Conservation (phyloP, 2,797 vertebrate species). For the Brotula barbata region DNA sequence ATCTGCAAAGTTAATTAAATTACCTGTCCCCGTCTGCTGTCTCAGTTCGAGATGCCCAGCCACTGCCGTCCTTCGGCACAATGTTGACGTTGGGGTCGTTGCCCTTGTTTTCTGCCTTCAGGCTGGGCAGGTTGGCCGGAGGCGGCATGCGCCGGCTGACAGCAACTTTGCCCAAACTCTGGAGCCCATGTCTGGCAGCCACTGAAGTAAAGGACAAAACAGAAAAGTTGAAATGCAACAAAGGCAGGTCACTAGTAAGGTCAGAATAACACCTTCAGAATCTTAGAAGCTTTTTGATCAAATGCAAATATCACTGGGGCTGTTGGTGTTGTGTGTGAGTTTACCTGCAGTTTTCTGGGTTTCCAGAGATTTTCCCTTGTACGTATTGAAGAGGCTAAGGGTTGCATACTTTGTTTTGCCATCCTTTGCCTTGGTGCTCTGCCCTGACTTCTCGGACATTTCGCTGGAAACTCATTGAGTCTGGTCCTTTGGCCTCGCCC, state of each 20-base stretch:
- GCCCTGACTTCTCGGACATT: constrained; percentile 99
- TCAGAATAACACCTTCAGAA: background rate
- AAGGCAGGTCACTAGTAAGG: background rate
- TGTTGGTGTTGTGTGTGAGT: constrained; percentile 22
- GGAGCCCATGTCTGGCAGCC: constrained; percentile 98
- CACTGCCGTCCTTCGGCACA: constrained; percentile 96
- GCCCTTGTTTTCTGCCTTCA: constrained; percentile 99
- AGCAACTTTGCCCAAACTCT: constrained; percentile 99
- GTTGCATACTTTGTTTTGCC: constrained; percentile 99
- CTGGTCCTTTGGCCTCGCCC: constrained; percentile 88
- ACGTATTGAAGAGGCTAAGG: constrained; percentile 99
- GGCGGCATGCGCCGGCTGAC: constrained; percentile 97
- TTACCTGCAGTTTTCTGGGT: constrained; percentile 99
- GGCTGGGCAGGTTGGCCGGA: constrained; percentile 95
- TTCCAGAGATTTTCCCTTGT: constrained; percentile 99
- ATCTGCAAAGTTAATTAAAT: constrained; percentile 7
- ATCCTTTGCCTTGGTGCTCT: constrained; percentile 99
- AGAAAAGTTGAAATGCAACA: background rate
- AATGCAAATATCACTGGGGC: too few relatives aligned
- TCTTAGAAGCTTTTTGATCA: background rate
- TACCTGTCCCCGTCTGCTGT: constrained; percentile 91
- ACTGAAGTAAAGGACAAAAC: constrained; percentile 72
- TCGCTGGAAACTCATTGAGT: constrained; percentile 99
- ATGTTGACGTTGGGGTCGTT: constrained; percentile 99
- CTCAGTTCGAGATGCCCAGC: constrained; percentile 95